Conservation (phyloP, 1,140 invertebrate genomes). For the Trissolcus basalis region DNA sequence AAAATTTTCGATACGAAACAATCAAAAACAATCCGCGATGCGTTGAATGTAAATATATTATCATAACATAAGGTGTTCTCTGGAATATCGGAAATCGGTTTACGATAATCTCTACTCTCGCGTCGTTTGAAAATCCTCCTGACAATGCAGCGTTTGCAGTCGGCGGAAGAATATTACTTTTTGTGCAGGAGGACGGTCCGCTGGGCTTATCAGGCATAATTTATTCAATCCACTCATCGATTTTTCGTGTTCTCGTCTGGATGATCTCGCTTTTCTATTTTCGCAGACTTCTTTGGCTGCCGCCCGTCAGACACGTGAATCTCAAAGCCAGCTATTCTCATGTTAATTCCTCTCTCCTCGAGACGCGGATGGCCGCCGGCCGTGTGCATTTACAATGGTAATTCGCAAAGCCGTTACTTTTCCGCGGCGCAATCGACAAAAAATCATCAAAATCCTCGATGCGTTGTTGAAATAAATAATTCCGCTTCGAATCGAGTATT, state of each 20-base stretch:
- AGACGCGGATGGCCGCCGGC: conserved; percentile 48
- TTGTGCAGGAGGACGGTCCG: conserved; percentile 49
- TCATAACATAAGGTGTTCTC: conserved; percentile 39
- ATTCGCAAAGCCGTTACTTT: conserved; percentile 34
- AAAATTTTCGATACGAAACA: conserved; percentile 1
- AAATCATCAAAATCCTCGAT: conserved; percentile 17
- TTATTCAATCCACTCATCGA: conserved; percentile 58
- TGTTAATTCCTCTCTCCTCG: conserved; percentile 58
- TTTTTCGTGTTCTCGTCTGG: conserved; percentile 51
- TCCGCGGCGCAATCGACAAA: neutral
- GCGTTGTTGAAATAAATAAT: conserved; percentile 26
- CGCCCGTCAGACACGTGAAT: conserved; percentile 26
- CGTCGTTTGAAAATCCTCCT: conserved; percentile 46
- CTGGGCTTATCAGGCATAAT: conserved; percentile 54
- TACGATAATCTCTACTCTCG: conserved; percentile 50
- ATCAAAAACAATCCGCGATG: conserved; percentile 35
- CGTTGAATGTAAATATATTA: conserved; percentile 47
- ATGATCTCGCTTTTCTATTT: conserved; percentile 40
- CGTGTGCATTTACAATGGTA: conserved; percentile 60
- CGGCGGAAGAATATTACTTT: conserved; percentile 50
- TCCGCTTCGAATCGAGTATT: neutral
- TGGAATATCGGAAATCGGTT: conserved; percentile 52
- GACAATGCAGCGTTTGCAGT: conserved; percentile 44
- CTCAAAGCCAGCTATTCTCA: conserved; percentile 56
- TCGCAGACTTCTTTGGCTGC: conserved; percentile 26